These are phyloP conservation scores for Pelodiscus sinensis DNA, from an alignment of 2,113 vertebrate genomes.

Conservation along the genomic window DNA sequence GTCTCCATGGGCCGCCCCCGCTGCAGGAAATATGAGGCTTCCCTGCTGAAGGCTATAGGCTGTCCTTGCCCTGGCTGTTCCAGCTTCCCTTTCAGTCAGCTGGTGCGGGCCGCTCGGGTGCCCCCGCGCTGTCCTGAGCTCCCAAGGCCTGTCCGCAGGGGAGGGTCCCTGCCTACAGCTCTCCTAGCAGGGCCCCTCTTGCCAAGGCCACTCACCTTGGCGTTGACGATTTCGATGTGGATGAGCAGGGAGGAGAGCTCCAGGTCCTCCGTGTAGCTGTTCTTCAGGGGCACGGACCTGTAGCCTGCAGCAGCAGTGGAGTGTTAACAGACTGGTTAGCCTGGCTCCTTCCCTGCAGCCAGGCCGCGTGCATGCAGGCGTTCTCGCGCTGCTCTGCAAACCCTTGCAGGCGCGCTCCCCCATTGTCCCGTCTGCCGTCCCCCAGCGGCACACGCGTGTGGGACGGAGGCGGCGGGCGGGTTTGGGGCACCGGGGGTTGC, in stretches of 20 bases:
- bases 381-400: background rate
- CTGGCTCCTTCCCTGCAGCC: background rate
- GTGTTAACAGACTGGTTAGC: background rate
- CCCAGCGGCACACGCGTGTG: background rate
- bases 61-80: background rate
- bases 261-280: conserved; percentile 88
- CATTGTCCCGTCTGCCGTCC: background rate
- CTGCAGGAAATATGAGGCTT: background rate
- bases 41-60: background rate
- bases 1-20: background rate
- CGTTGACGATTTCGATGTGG: conserved; percentile 88
- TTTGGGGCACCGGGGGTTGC: background rate
- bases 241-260: conserved; percentile 85
- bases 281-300: conserved; percentile 84
- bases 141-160: background rate
- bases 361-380: background rate
- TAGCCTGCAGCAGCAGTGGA: conserved; percentile 76
- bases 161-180: background rate
- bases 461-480: background rate
- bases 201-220: conserved; percentile 78
- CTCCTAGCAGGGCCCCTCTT: background rate
- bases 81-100: background rate
- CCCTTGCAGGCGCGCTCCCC: too few relatives aligned
- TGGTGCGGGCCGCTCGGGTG: background rate
- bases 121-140: background rate